Base-by-base conservation (phyloP, 2,113 vertebrate species). In the Elachura formosa region DNA sequence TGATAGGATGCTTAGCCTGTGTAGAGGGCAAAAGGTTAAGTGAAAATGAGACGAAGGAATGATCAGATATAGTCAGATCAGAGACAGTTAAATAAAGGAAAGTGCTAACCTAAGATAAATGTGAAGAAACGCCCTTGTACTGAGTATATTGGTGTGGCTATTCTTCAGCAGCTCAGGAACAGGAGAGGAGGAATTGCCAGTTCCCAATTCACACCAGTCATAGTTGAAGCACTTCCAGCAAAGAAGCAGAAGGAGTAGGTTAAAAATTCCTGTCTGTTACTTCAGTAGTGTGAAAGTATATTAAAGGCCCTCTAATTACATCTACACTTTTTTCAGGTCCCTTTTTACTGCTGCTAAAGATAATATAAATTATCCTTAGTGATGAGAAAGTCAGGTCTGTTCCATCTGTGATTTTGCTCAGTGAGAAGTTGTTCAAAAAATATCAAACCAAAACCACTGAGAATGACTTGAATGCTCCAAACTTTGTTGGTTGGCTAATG, bases 1-100 rank as follows among this genome's bases (percentile, higher is more conserved):
- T 3, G 83, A 90, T 89, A 67, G 89, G 89, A 95, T 89, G 97
- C 92, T 95, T 89, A 90, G 91, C 45, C 91, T 94, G 83, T 41
- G 54, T 62, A 54, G 54, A 91, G 93, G 94, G 82, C 93, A 94
- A 94, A 93, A 95, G 96, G 92, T 94, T 96, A 97, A 94, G 93
- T 96, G 96, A 97, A 96, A 97, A 97, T 95, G 91, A 91, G 87
- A 94, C 82, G 91, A 95, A 96, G 91, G 94, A 95, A 95, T 72
- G 89, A 94, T 96, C 87, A 96, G 94, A 94, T 90, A 84, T 26
- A 84, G 89, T 88, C 87, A 85, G 92, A 95, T 94, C 87, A 91
- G 87, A 89, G 84, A 90, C 52, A 90, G 95, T 95, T 96, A 96
- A 94, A 97, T 95, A 96, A 89, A 95, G 88, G 90, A 93, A 96